These are phyloP conservation scores for Ciconia boyciana DNA, from an alignment of 2,113 vertebrate species.

Conservation along the genomic window DNA sequence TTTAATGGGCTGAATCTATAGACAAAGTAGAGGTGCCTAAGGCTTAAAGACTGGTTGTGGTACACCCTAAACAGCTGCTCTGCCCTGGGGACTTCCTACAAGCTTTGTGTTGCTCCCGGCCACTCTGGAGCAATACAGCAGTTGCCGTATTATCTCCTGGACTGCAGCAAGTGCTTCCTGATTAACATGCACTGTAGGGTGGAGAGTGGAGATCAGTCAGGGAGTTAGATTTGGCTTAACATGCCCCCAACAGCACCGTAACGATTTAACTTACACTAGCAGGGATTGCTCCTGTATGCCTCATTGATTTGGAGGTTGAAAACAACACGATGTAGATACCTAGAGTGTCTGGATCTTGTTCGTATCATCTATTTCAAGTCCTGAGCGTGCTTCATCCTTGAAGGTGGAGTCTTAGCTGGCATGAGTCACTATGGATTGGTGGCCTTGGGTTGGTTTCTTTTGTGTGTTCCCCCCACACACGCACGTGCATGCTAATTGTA, in stretches of 20 bases:
- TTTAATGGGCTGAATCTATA: not conserved
- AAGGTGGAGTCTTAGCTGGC: not conserved
- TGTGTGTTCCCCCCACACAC: not conserved
- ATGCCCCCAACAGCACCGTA: too few relatives aligned
- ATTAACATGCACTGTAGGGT: rapidly evolving
- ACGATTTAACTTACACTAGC: not conserved
- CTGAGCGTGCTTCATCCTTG: not conserved
- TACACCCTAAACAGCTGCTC: not conserved
- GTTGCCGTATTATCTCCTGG: not conserved
- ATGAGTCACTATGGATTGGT: not conserved
- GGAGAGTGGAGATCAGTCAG: not conserved
- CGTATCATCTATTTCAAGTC: not conserved
- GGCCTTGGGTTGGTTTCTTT: not conserved
- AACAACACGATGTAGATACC: rapidly evolving
- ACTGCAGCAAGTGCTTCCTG: not conserved
- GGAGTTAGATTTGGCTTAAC: not conserved
- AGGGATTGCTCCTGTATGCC: not conserved
- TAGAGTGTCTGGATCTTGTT: not conserved
- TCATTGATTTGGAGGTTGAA: not conserved
- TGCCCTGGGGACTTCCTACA: not conserved
- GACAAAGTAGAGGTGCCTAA: not conserved
- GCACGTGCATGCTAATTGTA: not conserved
- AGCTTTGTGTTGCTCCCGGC: not conserved
- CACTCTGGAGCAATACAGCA: not conserved
- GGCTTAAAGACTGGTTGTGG: not conserved